phyloP scores from a whole-genome alignment of 1,140 invertebrate species.

The Saccostrea echinata region DNA sequence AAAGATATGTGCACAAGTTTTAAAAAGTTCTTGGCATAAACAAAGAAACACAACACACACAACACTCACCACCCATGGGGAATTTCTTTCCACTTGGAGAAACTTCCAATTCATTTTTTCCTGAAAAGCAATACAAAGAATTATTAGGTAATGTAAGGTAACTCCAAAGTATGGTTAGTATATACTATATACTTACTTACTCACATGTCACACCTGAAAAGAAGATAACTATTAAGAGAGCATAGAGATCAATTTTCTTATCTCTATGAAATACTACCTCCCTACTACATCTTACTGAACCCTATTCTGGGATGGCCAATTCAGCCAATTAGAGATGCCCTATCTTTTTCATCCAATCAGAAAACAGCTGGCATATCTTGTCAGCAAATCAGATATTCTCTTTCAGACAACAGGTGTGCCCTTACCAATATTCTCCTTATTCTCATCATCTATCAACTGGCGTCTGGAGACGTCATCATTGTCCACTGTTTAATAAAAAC shows the following conservation, averaged over 20 bases:
- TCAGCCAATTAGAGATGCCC: slow-evolving; percentile 20
- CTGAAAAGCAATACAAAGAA: slow-evolving; percentile 22
- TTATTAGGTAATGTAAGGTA: background rate
- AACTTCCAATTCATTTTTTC: slow-evolving; percentile 5
- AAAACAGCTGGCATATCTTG: slow-evolving; percentile 16
- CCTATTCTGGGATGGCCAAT: slow-evolving; percentile 14
- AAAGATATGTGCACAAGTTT: background rate
- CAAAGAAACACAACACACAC: background rate
- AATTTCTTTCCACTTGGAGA: slow-evolving; percentile 15
- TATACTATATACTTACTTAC: slow-evolving; percentile 4
- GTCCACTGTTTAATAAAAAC: slow-evolving; percentile 39
- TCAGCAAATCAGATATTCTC: slow-evolving; percentile 17
- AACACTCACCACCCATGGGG: background rate
- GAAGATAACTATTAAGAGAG: background rate
- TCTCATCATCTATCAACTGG: slow-evolving; percentile 36
- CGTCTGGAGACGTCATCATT: slow-evolving; percentile 21
- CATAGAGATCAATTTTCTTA: background rate
- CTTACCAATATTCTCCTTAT: slow-evolving; percentile 31
- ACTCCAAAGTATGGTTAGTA: background rate
- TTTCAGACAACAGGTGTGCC: slow-evolving; percentile 3
- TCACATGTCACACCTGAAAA: background rate
- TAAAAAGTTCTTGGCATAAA: too few species aligned
- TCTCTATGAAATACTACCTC: slow-evolving; percentile 36
- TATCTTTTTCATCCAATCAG: background rate
- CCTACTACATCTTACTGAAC: background rate